Evolutionary conservation across 1,140 invertebrate genomes (phyloP).

Genomic region (Camponotus vicinus): DNA sequence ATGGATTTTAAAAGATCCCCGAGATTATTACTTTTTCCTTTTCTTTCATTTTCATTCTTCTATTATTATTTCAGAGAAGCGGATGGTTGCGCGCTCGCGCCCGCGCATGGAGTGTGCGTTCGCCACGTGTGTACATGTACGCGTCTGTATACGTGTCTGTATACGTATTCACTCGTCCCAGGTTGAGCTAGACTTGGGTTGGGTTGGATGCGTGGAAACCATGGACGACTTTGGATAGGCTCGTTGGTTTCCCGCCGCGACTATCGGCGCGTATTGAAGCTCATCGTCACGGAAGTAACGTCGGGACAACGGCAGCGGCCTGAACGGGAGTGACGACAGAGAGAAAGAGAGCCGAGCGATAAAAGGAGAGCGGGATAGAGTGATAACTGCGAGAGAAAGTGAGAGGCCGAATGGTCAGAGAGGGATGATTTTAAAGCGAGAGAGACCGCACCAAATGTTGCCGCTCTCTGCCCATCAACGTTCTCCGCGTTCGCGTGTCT

Average conservation of each 20-base stretch:
- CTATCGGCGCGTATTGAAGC: slow-evolving; percentile 85
- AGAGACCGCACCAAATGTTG: slow-evolving; percentile 74
- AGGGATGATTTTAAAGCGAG: slow-evolving; percentile 37
- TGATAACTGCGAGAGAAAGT: slow-evolving; percentile 48
- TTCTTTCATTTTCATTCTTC: slow-evolving; percentile 83
- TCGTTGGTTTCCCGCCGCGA: slow-evolving; percentile 84
- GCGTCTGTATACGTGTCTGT: slow-evolving; percentile 37
- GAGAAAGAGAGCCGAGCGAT: slow-evolving; percentile 42
- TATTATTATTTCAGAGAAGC: slow-evolving; percentile 84
- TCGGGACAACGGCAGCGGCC: slow-evolving; percentile 83
- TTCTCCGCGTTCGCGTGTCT: slow-evolving; percentile 59
- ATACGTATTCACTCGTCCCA: slow-evolving; percentile 70
- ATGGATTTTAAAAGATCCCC: slow-evolving; percentile 86
- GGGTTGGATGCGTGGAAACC: slow-evolving; percentile 82
- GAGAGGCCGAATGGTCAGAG: slow-evolving; percentile 14
- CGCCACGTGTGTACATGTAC: slow-evolving; percentile 52
- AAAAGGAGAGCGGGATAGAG: slow-evolving; percentile 49
- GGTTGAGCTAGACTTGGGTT: slow-evolving; percentile 76
- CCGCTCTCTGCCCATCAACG: slow-evolving; percentile 40
- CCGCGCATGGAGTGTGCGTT: slow-evolving; percentile 56
- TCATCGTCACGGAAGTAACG: slow-evolving; percentile 86
- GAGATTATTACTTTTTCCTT: slow-evolving; percentile 86
- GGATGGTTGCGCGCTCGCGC: slow-evolving; percentile 67
- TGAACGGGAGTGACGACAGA: slow-evolving; percentile 78
- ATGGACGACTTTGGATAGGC: slow-evolving; percentile 85